A percentile compares a stretch with the other conserved stretches of the same genome.
phyloP scores from a whole-genome alignment of 2,113 vertebrate species.

The Coryphaenoides rupestris region DNA sequence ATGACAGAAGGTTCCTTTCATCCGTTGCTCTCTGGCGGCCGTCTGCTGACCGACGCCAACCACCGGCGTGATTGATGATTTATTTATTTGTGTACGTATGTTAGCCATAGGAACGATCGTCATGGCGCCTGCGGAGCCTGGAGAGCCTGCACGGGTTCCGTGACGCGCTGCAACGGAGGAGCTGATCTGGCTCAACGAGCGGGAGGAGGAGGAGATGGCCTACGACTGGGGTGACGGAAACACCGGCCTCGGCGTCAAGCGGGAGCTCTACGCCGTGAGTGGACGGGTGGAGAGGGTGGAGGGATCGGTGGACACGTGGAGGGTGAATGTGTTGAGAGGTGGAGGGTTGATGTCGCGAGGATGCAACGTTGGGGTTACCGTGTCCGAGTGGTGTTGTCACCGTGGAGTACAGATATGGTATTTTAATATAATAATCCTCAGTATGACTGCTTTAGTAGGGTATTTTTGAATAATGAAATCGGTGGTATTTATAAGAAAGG shows the following conservation, averaged over 20 bases:
- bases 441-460: too few species aligned
- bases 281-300: neutral
- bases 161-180: conserved; percentile 89
- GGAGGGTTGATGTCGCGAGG: neutral
- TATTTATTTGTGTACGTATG: conserved; percentile 19
- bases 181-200: conserved; percentile 97
- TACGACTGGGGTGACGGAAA: conserved; percentile 96
- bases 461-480: too few species aligned
- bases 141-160: conserved; percentile 88
- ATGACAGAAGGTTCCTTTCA: neutral
- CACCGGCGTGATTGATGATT: neutral
- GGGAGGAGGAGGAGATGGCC: conserved; percentile 95
- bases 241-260: conserved; percentile 84
- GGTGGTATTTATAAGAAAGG: too few species aligned
- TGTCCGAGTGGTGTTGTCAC: too few species aligned
- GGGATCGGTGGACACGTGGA: too few species aligned
- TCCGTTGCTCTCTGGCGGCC: neutral
- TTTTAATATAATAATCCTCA: too few species aligned
- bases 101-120: conserved; percentile 87
- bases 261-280: conserved; percentile 85
- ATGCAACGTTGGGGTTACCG: too few species aligned
- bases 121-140: conserved; percentile 87
- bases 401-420: too few species aligned
- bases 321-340: neutral
- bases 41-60: conserved; percentile 5